These are phyloP conservation scores for Carollia perspicillata DNA, from an alignment of 2,113 vertebrate species.

Conservation along the genomic window DNA sequence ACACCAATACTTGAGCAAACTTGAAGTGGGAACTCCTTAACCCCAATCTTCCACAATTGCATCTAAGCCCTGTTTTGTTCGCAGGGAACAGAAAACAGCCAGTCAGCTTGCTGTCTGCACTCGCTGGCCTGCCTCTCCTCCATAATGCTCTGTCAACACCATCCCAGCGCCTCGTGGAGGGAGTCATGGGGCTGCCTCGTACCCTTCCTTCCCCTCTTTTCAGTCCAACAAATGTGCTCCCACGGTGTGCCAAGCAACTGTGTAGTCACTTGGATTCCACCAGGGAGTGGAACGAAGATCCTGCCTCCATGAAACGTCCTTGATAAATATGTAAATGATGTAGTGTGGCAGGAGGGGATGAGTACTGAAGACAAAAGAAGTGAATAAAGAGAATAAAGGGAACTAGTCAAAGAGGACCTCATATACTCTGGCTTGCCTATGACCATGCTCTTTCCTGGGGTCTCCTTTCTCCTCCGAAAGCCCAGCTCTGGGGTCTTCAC, in stretches of 20 bases:
- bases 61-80: neutral
- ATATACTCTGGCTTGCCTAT: neutral
- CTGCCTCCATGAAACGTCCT: neutral
- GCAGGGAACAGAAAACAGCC: neutral
- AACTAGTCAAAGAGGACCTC: neutral
- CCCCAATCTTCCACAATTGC: neutral
- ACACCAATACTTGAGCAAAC: neutral
- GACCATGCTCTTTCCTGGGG: rapidly evolving
- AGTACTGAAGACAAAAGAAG: neutral
- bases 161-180: neutral
- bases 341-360: neutral
- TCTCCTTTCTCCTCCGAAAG: neutral
- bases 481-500: too few relatives aligned
- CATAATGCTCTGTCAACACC: neutral
- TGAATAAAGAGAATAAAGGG: too few relatives aligned
- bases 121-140: neutral
- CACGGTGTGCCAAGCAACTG: neutral
- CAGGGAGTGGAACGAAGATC: neutral
- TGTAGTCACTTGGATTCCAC: neutral
- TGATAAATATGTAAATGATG: neutral
- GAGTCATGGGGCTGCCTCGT: neutral
- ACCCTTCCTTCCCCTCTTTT: neutral
- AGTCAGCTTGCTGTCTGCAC: neutral
- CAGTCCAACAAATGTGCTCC: neutral
- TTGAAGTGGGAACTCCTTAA: neutral